phyloP scores from a whole-genome alignment of 2,888 invertebrate genomes.

The Idaea biselata region DNA sequence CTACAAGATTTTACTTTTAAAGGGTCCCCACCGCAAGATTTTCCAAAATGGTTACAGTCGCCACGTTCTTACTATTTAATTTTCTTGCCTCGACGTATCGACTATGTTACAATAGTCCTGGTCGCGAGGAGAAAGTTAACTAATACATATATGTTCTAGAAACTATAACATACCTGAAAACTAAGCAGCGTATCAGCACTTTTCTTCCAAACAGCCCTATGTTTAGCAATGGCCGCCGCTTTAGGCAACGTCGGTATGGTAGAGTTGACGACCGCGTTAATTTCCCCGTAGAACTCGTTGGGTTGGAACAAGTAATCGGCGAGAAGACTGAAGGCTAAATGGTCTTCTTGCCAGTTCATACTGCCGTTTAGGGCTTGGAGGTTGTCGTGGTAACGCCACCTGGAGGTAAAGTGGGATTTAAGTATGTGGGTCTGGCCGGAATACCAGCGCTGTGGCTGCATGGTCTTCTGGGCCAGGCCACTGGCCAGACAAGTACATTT shows the following conservation, averaged over 20 bases:
- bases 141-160: too few species aligned
- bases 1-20: too few species aligned
- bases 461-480: too few species aligned
- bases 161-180: constrained; percentile 56
- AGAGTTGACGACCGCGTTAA: constrained; percentile 69
- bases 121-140: too few species aligned
- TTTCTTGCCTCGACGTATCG: too few species aligned
- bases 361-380: constrained; percentile 74
- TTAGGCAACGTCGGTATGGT: constrained; percentile 68
- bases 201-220: constrained; percentile 71
- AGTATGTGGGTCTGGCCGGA: too few species aligned
- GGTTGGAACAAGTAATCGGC: constrained; percentile 72
- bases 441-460: too few species aligned
- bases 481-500: too few species aligned
- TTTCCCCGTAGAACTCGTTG: constrained; percentile 71
- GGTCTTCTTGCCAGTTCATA: constrained; percentile 77
- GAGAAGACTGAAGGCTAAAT: constrained; percentile 64
- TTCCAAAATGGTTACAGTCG: too few species aligned
- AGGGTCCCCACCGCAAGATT: too few species aligned
- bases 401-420: constrained; percentile 24
- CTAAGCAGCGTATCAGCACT: constrained; percentile 71
- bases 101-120: too few species aligned
- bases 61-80: too few species aligned
- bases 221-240: constrained; percentile 68
- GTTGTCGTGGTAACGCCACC: constrained; percentile 78